Base-by-base conservation (phyloP, 1,140 invertebrate genomes). In the Eriocheir sinensis region DNA sequence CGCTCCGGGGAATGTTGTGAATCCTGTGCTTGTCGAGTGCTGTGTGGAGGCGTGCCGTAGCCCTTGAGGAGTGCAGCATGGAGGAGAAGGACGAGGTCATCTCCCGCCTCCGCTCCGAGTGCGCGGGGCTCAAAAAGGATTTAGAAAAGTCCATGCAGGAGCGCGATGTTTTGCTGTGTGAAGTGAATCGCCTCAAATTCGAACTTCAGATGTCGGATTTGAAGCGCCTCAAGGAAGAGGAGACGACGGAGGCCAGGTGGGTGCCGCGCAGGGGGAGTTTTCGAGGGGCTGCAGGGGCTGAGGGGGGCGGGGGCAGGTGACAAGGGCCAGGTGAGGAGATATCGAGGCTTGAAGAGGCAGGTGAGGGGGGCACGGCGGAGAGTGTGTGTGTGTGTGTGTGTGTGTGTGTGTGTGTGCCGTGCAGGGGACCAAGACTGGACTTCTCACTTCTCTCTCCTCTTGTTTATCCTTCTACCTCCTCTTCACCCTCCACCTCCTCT, bases 131-230 rank as follows among this genome's bases (percentile, higher is more conserved):
- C 81, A 96, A 96, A 95, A 96, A 95, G 86, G 96, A 96, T 90
- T 93, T 96, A 89, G 93, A 96, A 40, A 95, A 95, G 80, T 91
- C 96, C n/a, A 95, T 96, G 88, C 96, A 96, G 83, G 96, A 96
- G 88, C 95, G 96, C 40, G 96, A 96, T 96, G 95, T 93, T 30
- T 92, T 96, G n/a, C 93, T 96, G 21, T 96, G 96, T 88, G 96
- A 96, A 95, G 96, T 96, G 36, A 96, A 96, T 94, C 96, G 96
- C 92, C 96, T 96, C 89, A 96, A 96, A 72, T 96, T 96, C 89
- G 96, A 96, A 95, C 90, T 96, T 90, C 96, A 96, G 95, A 96
- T 96, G 96, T 96, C 96, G 79, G 96, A 96, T 93, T 95, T 96
- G 48, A 96, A 96, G 80, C 95, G 96, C 60, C 94, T 96, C 80